Base-by-base conservation (phyloP, 2,888 invertebrate genomes). In the Drosophila conformis region DNA sequence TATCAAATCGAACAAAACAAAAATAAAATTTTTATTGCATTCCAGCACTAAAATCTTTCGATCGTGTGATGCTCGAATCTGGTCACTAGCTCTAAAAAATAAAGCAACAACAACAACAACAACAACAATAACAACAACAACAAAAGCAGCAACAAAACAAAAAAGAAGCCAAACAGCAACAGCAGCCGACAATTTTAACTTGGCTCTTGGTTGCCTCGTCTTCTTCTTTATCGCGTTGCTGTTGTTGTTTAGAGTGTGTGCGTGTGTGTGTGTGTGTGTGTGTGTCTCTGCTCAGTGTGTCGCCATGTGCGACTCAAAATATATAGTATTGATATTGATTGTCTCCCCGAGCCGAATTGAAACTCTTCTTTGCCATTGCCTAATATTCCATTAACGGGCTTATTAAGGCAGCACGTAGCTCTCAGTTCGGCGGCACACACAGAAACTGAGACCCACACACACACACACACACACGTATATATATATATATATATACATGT, bases 371-470 rank as follows among this genome's bases (percentile, higher is more conserved):
- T 84, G 81, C 79, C 78, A 72, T 79, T 78, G 78, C 78, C 88
- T 88, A 88, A 88, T 88, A 90, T 88, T 86, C 88, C 88, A 88
- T 88, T 88, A 88, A 87, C 87, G 83, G 88, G 81, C 90, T 90
- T 88, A 88, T 88, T 88, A 88, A 87, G 87, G 82, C 86, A 83
- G 82, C 86, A 83, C 83, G 83, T 86, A 85, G 74, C 77, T 69
- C 73, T 53, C 57, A 18, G 75, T 65, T 68, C 31, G 69, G 63
- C 65, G 69, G 74, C 63, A 69, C 21, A 42, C 51, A 62, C 52
- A 66, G 60, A 62, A 51, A 69, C 73, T 53, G 62, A 78, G 69
- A 86, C 87, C 77, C 84, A 80, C 78, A 76, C 69, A 83, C 27
- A 70, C 58, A 54, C 53, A 59, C 52, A 66, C 53, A 49, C 49